Evolutionary conservation across 2,797 vertebrate species (phyloP), one percentile per base, ranked within the genome.

Genomic region (Sandelia bainsii): DNA sequence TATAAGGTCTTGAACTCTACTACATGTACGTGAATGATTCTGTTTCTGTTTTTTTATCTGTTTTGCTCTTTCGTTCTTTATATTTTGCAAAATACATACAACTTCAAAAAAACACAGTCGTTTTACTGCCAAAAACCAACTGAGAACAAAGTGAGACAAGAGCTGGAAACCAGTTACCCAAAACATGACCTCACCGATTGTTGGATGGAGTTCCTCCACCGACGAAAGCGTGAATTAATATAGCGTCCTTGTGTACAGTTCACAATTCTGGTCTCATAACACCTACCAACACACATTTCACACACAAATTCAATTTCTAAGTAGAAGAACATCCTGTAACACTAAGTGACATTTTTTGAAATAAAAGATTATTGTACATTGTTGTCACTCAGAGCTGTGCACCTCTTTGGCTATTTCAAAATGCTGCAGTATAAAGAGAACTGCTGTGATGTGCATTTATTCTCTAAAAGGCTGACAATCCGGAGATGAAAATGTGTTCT

Each of bases 161-260:
- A 40, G 25, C 37, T 37, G 4, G 22, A 8, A 8, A 16, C 1
- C 13, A 42, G 2, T 25, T 11, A 8, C 3, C 12, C 3, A 40
- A 46, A 32, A 50, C 4, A 39, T 29, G 19, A 5, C 10, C 85
- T 88, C 53, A 91, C 92, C 89, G 83, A 53, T 1, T 61, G 0
- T 45, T 27, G 27, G 79, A 71, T 0, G 39, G 40, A 27, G n/a
- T 52, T 72, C 29, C 80, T 49, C 0, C 0, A 13, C 2, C 0
- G 0, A 3, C 2, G 32, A 20, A 80, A 72, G 11, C 3, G 1
- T 0, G 0, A 0, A n/a, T n/a, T n/a, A n/a, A n/a, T n/a, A n/a
- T n/a, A n/a, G 0, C 9, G 0, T 27, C 0, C 12, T 6, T 0
- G 0, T 0, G 0, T 0, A 45, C 90, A 93, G 3, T 0, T 51